phyloP scores from a whole-genome alignment of 2,113 vertebrate genomes.

The Abramis brama region DNA sequence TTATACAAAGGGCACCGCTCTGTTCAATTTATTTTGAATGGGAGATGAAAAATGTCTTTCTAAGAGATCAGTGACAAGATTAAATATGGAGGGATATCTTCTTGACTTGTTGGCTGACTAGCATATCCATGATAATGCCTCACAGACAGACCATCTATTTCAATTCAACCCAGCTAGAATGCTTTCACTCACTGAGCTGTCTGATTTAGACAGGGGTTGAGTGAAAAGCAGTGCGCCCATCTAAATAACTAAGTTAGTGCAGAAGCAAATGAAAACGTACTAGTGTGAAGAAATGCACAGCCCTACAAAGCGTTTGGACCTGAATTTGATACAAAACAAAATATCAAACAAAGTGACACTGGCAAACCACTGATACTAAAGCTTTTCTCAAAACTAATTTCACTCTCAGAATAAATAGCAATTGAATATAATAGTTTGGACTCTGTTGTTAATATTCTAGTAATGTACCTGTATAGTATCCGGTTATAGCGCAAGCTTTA shows the following conservation, averaged over 20 bases:
- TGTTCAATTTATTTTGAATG: conserved; percentile 8
- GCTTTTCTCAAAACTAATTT: background rate
- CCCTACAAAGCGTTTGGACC: background rate
- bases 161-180: conserved; percentile 9
- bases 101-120: conserved; percentile 59
- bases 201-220: conserved; percentile 12
- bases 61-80: conserved; percentile 30
- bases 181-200: conserved; percentile 24
- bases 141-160: conserved; percentile 61
- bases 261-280: background rate
- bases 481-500: too few species aligned
- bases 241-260: background rate
- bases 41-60: conserved; percentile 28
- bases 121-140: conserved; percentile 54
- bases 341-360: too few species aligned
- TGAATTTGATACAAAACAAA: too few species aligned
- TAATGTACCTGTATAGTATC: too few species aligned
- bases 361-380: background rate
- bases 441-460: too few species aligned
- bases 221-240: conserved; percentile 17
- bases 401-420: background rate
- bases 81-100: conserved; percentile 41
- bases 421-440: too few species aligned
- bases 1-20: background rate
- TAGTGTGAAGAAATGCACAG: background rate